These are phyloP conservation scores for Perodicticus potto DNA, from an alignment of 2,797 vertebrate species.

Conservation along the genomic window DNA sequence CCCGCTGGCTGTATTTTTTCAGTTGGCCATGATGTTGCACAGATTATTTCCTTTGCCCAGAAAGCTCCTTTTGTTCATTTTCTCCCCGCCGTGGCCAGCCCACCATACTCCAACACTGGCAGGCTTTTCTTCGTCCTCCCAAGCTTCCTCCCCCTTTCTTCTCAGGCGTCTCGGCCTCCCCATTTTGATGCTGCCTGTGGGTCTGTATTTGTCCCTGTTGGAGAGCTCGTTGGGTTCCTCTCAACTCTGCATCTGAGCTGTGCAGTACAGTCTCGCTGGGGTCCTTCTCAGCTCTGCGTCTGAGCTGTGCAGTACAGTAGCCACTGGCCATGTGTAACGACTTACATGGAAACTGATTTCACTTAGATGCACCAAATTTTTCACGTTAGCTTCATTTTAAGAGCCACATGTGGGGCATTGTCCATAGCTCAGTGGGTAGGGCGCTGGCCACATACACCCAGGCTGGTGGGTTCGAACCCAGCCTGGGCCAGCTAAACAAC, in stretches of 20 bases:
- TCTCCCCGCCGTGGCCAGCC: too few relatives aligned
- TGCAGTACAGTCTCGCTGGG: neutral
- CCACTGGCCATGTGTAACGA: neutral
- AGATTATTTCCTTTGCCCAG: neutral
- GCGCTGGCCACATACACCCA: too few relatives aligned
- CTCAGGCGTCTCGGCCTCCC: rapidly evolving
- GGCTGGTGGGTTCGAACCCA: too few relatives aligned
- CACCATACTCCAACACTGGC: rapidly evolving
- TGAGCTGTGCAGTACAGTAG: neutral
- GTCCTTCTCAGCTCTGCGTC: neutral
- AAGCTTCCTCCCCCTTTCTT: neutral
- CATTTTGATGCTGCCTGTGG: neutral
- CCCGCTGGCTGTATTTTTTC: neutral
- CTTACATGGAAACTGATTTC: neutral
- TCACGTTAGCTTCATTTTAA: neutral
- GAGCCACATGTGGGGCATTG: neutral
- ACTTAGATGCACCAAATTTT: neutral
- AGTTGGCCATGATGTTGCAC: neutral
- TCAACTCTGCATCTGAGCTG: neutral
- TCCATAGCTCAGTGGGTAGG: too few relatives aligned
- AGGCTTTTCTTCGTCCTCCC: neutral
- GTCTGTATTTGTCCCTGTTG: neutral
- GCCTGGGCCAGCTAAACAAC: too few relatives aligned
- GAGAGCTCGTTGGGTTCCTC: neutral
- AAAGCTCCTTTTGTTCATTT: neutral